Conservation (phyloP, 2,888 invertebrate genomes). For the Eupithecia dodoneata region DNA sequence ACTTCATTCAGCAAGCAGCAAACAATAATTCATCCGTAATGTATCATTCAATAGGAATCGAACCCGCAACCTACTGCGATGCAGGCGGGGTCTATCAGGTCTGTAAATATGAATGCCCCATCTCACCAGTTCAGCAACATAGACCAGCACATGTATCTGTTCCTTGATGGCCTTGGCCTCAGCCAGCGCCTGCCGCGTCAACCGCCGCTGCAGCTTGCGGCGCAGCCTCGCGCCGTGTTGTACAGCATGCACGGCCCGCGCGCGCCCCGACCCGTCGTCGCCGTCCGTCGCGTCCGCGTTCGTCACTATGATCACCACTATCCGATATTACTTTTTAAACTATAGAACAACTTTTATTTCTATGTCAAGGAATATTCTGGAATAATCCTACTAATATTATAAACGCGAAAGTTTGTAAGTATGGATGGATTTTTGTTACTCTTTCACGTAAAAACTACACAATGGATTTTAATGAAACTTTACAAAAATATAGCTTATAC, state of each 20-base stretch:
- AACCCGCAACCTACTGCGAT: too few relatives aligned
- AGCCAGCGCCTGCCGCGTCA: conserved; percentile 90
- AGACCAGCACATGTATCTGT: conserved; percentile 90
- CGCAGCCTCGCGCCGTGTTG: conserved; percentile 91
- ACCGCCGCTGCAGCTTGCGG: conserved; percentile 89
- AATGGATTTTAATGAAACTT: too few relatives aligned
- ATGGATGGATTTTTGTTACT: too few relatives aligned
- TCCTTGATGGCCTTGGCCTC: conserved; percentile 92
- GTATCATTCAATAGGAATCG: too few relatives aligned
- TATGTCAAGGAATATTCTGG: background rate
- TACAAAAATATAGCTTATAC: too few relatives aligned
- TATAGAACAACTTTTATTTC: background rate
- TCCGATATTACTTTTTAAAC: conserved; percentile 27
- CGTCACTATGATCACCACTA: conserved; percentile 80
- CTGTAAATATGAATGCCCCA: background rate
- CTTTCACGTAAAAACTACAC: too few relatives aligned
- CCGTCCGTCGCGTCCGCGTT: conserved; percentile 62
- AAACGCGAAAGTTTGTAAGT: too few relatives aligned
- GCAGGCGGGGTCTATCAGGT: too few relatives aligned
- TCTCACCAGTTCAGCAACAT: conserved; percentile 91
- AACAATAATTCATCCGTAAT: too few relatives aligned
- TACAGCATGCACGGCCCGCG: conserved; percentile 89
- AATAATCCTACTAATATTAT: too few relatives aligned
- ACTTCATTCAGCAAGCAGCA: too few relatives aligned
- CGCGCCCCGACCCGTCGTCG: conserved; percentile 69